phyloP scores from a whole-genome alignment of 1,140 invertebrate species.

The Phymastichus coffea region DNA sequence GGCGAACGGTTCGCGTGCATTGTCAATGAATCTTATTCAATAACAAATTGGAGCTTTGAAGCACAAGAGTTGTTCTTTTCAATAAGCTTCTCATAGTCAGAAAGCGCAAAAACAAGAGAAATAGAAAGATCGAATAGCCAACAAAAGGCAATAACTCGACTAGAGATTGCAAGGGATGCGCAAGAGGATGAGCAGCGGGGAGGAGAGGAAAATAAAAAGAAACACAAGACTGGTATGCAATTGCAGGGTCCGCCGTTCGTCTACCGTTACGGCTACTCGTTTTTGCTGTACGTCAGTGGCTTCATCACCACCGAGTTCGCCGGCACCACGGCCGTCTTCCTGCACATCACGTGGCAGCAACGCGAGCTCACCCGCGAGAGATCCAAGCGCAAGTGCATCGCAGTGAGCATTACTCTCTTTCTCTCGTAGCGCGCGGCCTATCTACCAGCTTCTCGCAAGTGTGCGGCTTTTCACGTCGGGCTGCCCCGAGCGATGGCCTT shows the following conservation, averaged over 20 bases:
- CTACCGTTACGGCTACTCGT: constrained; percentile 85
- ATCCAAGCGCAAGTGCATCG: constrained; percentile 24
- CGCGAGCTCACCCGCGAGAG: constrained; percentile 57
- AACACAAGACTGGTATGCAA: constrained; percentile 35
- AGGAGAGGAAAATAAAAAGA: neutral
- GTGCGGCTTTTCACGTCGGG: constrained; percentile 14
- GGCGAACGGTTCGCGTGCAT: too few species aligned
- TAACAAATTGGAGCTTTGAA: too few species aligned
- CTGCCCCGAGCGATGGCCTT: constrained; percentile 22
- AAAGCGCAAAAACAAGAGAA: too few species aligned
- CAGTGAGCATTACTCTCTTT: constrained; percentile 16
- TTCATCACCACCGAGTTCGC: constrained; percentile 81
- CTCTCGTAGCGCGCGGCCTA: too few species aligned
- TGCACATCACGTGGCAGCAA: constrained; percentile 78
- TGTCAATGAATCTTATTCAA: too few species aligned
- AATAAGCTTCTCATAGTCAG: too few species aligned
- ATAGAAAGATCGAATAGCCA: too few species aligned
- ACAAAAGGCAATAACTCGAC: too few species aligned
- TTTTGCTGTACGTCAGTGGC: constrained; percentile 80
- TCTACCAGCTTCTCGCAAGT: neutral
- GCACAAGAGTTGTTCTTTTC: too few species aligned
- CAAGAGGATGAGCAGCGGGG: neutral
- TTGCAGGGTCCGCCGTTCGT: constrained; percentile 79
- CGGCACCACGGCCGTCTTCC: constrained; percentile 82
- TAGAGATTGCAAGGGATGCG: too few species aligned